Base-by-base conservation (phyloP, 92 coral and sea anemone genomes). In the Palythoa caribaeorum region DNA sequence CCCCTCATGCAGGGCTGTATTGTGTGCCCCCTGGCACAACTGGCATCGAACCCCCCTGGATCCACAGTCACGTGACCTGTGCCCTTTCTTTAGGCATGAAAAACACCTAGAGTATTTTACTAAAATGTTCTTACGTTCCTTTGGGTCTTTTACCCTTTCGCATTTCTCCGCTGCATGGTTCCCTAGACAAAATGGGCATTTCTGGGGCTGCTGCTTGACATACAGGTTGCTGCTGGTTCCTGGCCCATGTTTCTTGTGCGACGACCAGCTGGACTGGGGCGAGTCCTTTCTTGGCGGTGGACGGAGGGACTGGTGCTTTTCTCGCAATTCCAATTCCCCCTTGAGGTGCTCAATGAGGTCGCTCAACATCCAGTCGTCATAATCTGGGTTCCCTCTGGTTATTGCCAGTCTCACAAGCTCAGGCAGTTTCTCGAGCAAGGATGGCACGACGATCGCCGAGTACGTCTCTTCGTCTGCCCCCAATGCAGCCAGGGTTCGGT, bases 1-100 rank as follows among this genome's bases (percentile, higher is more conserved):
- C 71, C 71, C 36, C 71, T 65, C 71, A 65, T 21, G 36, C 71
- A 65, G 36, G 5, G 71, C 71, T 65, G 71, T 65, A 65, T 65
- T 17, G 71, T 65, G 71, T 8, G 71, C 71, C 71, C 71, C 71
- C 71, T 65, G 19, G 36, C 71, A 65, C 36, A 65, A 17, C 19
- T 21, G 19, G 36, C 71, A 65, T 65, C 36, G 19, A 16, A 65
- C 71, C 19, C 71, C 36, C 36, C 55, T 51, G 55, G 71, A 17
- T 65, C 21, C 16, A 65, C 71, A 65, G 17, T 65, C 71, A 65
- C 71, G 71, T 12, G 55, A 51, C 55, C 55, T 51, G 55, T 51
- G 55, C 55, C 55, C 55, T 51, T 51, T 51, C 55, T 51, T 51
- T 51, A 51, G 55, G 11, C 55, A 51, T 51, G 55, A 51, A 28